A percentile compares a stretch with the other conserved stretches of the same genome.
These are phyloP conservation scores for Stenurella melanura DNA, from an alignment of 2,888 invertebrate genomes.

Conservation along the genomic window DNA sequence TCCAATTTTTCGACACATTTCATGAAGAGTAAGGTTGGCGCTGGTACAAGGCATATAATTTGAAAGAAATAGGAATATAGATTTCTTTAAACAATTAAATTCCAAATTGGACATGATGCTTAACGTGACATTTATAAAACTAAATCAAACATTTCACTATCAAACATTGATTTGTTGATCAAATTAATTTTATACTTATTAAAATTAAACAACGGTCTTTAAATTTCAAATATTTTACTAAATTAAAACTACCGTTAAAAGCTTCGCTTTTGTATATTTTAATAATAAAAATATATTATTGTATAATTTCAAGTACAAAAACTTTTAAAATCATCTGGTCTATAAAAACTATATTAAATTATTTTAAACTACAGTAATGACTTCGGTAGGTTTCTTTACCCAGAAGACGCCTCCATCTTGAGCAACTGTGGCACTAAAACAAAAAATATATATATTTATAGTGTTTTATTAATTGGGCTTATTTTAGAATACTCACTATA, in stretches of 20 bases:
- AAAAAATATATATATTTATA: constrained; percentile 55
- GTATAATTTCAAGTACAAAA: constrained; percentile 5
- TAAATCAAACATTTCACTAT: too few species aligned
- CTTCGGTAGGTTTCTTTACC: constrained; percentile 80
- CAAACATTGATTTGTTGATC: too few species aligned
- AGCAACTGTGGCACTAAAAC: constrained; percentile 81
- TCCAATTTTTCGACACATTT: too few species aligned
- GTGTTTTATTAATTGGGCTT: constrained; percentile 12
- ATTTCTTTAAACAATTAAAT: too few species aligned
- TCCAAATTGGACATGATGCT: too few species aligned
- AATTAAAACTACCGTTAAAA: background rate
- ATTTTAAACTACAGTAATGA: constrained; percentile 74
- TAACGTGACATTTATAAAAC: too few species aligned
- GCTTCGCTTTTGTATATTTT: background rate
- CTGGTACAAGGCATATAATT: too few species aligned
- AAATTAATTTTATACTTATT: too few species aligned
- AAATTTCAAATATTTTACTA: too few species aligned
- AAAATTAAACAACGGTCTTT: too few species aligned
- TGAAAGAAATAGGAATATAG: too few species aligned
- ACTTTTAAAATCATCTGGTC: background rate
- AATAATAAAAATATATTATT: constrained; percentile 21
- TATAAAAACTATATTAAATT: constrained; percentile 10
- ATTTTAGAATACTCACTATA: constrained; percentile 75
- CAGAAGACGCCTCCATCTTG: constrained; percentile 83
- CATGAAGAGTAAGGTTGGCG: too few species aligned